Evolutionary conservation across 2,888 invertebrate species (phyloP).

Genomic region (Drosophila demipolita): DNA sequence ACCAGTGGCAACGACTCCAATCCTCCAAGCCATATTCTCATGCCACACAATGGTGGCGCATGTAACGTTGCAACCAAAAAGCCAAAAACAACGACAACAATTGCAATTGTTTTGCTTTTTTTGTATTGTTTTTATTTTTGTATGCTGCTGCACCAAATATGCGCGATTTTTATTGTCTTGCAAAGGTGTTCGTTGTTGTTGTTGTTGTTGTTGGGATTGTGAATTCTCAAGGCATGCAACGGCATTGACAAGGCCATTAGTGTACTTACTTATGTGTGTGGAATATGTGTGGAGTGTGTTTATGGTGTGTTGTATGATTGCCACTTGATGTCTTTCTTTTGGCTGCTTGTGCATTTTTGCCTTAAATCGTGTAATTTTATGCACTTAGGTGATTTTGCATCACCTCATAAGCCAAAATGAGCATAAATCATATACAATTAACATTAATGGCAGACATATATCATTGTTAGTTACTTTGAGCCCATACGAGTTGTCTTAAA

Average conservation of each 20-base stretch:
- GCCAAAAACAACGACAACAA: conserved; percentile 50
- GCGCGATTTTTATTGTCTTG: conserved; percentile 58
- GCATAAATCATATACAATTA: conserved; percentile 34
- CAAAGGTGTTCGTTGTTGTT: conserved; percentile 33
- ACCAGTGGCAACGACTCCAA: conserved; percentile 27
- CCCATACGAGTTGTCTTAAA: neutral
- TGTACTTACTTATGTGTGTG: conserved; percentile 26
- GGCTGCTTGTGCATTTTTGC: conserved; percentile 32
- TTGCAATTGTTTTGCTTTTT: conserved; percentile 72
- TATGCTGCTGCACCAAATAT: conserved; percentile 61
- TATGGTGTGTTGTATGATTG: conserved; percentile 12
- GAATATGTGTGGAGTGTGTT: conserved; percentile 22
- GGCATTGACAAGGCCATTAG: conserved; percentile 73
- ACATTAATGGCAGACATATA: conserved; percentile 10
- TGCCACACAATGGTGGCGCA: conserved; percentile 57
- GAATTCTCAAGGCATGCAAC: conserved; percentile 61
- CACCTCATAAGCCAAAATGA: conserved; percentile 43
- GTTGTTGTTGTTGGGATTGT: conserved; percentile 46
- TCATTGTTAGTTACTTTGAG: conserved; percentile 20
- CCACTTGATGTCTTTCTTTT: conserved; percentile 50
- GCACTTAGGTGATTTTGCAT: conserved; percentile 46
- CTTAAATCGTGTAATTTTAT: conserved; percentile 49
- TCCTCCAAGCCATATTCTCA: conserved; percentile 46
- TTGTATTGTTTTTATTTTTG: conserved; percentile 23
- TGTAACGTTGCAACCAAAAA: conserved; percentile 41